Evolutionary conservation across 1,140 invertebrate species (phyloP).

Genomic region (Trichoplusia ni): DNA sequence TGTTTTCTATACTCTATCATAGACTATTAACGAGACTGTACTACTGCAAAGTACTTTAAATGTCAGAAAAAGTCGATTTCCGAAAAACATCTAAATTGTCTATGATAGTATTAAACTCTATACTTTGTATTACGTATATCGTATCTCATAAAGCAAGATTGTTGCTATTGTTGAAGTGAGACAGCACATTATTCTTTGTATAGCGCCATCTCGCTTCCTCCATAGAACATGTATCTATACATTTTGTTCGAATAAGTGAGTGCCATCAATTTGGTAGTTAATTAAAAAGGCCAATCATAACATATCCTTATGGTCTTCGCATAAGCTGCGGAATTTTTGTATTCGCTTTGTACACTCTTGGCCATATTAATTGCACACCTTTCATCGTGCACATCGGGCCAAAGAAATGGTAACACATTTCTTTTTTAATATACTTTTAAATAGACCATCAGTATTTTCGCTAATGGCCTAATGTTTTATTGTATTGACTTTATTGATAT

Average conservation of each 20-base stretch:
- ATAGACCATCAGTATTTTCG: slow-evolving; percentile 13
- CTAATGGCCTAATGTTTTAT: slow-evolving; percentile 32
- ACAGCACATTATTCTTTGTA: too few relatives aligned
- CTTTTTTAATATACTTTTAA: not conserved
- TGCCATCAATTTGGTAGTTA: slow-evolving; percentile 8
- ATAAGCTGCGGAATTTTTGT: slow-evolving; percentile 16
- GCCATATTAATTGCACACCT: not conserved
- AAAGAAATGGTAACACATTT: not conserved
- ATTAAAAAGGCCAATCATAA: slow-evolving; percentile 3
- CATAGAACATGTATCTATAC: too few relatives aligned
- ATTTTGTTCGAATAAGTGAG: slow-evolving; percentile 21
- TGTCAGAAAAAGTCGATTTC: too few relatives aligned
- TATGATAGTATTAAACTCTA: too few relatives aligned
- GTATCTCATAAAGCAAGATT: too few relatives aligned
- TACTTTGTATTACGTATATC: too few relatives aligned
- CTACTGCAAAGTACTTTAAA: too few relatives aligned
- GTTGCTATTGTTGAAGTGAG: too few relatives aligned
- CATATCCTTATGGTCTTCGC: slow-evolving; percentile 14
- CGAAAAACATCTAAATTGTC: too few relatives aligned
- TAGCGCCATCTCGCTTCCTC: too few relatives aligned
- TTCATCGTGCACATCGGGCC: slow-evolving; percentile 4
- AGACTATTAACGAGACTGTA: too few relatives aligned
- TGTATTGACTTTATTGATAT: slow-evolving; percentile 11
- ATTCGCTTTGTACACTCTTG: slow-evolving; percentile 15
- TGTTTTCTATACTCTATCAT: too few relatives aligned